Conservation (phyloP, 1,140 invertebrate species). For the Maconellicoccus hirsutus region DNA sequence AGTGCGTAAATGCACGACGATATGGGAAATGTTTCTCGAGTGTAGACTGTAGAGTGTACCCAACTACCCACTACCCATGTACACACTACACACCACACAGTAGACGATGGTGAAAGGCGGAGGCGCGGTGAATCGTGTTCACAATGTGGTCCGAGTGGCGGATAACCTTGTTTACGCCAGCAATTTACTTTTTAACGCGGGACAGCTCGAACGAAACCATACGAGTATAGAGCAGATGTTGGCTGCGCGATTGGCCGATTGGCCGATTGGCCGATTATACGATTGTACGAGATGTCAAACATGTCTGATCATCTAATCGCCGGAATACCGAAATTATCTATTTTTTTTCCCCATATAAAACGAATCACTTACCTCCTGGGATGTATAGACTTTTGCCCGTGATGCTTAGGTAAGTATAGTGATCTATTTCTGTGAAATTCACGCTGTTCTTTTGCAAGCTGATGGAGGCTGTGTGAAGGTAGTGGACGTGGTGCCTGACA, state of each 20-base stretch:
- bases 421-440: slow-evolving; percentile 4
- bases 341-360: slow-evolving; percentile 2
- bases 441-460: neutral
- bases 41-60: too few relatives aligned
- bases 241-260: neutral
- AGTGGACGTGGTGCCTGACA: neutral
- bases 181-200: neutral
- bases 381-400: neutral
- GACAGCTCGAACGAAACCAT: neutral
- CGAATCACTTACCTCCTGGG: slow-evolving; percentile 19
- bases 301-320: slow-evolving; percentile 15
- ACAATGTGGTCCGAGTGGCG: slow-evolving; percentile 10
- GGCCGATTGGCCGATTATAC: neutral
- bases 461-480: neutral
- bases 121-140: neutral
- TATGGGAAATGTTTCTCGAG: neutral
- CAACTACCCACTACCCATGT: too few relatives aligned
- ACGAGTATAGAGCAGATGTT: slow-evolving; percentile 13
- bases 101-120: too few relatives aligned
- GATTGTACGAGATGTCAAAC: slow-evolving; percentile 14
- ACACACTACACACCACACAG: too few relatives aligned
- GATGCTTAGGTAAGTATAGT: too few relatives aligned
- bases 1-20: neutral
- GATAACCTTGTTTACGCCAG: slow-evolving; percentile 12
- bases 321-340: slow-evolving; percentile 16